Conservation (phyloP, 2,113 vertebrate species). For the Parotia lawesii region DNA sequence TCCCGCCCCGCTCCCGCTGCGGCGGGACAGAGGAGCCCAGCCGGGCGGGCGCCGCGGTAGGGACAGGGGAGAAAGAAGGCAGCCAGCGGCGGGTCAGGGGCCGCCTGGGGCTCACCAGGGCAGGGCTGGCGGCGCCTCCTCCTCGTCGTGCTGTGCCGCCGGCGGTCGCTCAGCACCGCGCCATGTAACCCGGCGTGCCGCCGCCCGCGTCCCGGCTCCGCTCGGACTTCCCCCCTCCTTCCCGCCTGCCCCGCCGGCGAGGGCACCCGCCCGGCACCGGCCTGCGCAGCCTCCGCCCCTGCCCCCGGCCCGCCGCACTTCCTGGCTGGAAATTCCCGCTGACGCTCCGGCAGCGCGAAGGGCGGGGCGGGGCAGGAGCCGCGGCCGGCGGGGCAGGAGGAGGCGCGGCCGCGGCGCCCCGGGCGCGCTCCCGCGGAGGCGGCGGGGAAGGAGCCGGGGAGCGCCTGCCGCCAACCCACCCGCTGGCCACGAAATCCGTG, state of each 20-base stretch:
- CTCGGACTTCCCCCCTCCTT: not conserved
- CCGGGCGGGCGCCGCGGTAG: not conserved
- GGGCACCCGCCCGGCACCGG: not conserved
- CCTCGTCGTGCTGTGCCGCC: not conserved
- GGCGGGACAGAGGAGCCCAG: not conserved
- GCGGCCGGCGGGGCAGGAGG: not conserved
- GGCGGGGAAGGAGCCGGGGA: fast-evolving
- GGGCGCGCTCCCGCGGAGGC: not conserved
- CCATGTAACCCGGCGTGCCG: conserved; percentile 14
- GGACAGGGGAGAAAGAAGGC: not conserved
- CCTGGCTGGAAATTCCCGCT: conserved; percentile 62
- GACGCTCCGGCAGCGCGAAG: not conserved
- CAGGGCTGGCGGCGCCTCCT: not conserved
- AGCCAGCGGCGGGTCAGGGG: not conserved
- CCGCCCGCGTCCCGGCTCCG: not conserved
- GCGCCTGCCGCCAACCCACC: fast-evolving
- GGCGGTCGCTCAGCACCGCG: not conserved
- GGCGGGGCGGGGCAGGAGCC: not conserved
- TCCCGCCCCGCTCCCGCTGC: not conserved
- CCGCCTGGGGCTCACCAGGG: not conserved
- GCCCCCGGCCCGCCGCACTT: conserved; percentile 10
- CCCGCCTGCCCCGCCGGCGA: not conserved
- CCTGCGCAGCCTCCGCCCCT: not conserved
- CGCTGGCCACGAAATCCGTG: not conserved
- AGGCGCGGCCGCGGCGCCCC: not conserved